Evolutionary conservation across 1,140 invertebrate genomes (phyloP).

Genomic region (Agraylea sexmaculata): DNA sequence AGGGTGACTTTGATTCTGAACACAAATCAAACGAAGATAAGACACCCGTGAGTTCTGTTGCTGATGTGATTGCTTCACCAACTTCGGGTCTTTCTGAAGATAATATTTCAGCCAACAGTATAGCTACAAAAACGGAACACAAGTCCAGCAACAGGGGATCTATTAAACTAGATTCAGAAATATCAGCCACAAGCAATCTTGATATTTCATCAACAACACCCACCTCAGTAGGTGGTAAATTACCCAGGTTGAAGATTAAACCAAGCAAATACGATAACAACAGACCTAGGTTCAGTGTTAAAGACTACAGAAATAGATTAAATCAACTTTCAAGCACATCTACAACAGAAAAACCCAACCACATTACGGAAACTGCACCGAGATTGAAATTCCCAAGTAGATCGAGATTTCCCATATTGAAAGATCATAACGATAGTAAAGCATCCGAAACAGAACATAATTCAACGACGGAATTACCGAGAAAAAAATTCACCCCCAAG

Average conservation of each 20-base stretch:
- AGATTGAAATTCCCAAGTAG: constrained; percentile 35
- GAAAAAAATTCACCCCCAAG: constrained; percentile 37
- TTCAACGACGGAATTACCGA: constrained; percentile 29
- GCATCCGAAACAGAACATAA: constrained; percentile 24
- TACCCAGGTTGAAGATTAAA: constrained; percentile 24
- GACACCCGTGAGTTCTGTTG: neutral
- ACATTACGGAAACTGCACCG: constrained; percentile 24
- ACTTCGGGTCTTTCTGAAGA: constrained; percentile 11
- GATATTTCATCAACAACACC: constrained; percentile 22
- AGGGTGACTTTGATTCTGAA: constrained; percentile 3
- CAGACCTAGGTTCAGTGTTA: constrained; percentile 45
- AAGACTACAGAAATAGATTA: constrained; percentile 43
- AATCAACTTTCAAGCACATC: constrained; percentile 39
- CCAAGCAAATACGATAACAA: constrained; percentile 32
- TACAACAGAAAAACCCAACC: constrained; percentile 31
- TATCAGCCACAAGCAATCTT: constrained; percentile 2
- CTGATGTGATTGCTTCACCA: constrained; percentile 3
- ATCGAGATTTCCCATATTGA: constrained; percentile 26
- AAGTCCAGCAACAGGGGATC: constrained; percentile 16
- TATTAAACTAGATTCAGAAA: constrained; percentile 6
- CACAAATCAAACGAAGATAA: constrained; percentile 4
- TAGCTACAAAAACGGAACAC: constrained; percentile 13
- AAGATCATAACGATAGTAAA: constrained; percentile 24
- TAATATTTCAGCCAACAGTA: constrained; percentile 7
- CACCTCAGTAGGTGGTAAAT: constrained; percentile 23